A percentile compares a stretch with the other conserved stretches of the same genome.
Conservation (phyloP, 2,797 vertebrate species). For the Alectoris magna region DNA sequence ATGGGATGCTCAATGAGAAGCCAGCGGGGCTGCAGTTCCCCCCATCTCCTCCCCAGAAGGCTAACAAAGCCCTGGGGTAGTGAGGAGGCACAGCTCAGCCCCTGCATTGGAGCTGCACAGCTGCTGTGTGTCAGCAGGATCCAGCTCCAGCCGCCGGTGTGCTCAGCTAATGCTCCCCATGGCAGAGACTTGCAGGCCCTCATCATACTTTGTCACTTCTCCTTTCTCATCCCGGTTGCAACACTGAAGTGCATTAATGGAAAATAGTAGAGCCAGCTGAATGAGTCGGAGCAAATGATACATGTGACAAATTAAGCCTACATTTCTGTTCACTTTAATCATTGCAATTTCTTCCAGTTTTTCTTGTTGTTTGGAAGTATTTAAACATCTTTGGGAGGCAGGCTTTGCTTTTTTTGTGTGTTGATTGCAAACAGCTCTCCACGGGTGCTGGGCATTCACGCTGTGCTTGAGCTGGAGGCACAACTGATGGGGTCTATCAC, state of each 20-base stretch:
- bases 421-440: constrained; percentile 46
- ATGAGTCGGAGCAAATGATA: constrained; percentile 21
- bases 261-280: constrained; percentile 40
- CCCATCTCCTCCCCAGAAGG: accelerated
- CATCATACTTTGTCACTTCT: neutral
- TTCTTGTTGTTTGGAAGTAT: constrained; percentile 58
- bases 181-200: neutral
- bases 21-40: accelerated
- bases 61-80: neutral
- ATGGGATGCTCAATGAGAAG: neutral
- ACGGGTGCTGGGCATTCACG: neutral
- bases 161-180: neutral
- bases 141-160: neutral
- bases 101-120: neutral
- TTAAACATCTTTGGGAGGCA: constrained; percentile 51
- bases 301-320: constrained; percentile 67
- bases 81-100: neutral
- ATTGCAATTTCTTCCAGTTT: constrained; percentile 64
- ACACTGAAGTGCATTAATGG: constrained; percentile 29
- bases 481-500: constrained; percentile 19
- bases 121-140: accelerated
- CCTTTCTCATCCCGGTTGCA: neutral
- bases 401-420: neutral
- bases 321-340: constrained; percentile 54
- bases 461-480: constrained; percentile 34